Conservation (phyloP, 2,797 vertebrate species). For the Megaceryle alcyon region DNA sequence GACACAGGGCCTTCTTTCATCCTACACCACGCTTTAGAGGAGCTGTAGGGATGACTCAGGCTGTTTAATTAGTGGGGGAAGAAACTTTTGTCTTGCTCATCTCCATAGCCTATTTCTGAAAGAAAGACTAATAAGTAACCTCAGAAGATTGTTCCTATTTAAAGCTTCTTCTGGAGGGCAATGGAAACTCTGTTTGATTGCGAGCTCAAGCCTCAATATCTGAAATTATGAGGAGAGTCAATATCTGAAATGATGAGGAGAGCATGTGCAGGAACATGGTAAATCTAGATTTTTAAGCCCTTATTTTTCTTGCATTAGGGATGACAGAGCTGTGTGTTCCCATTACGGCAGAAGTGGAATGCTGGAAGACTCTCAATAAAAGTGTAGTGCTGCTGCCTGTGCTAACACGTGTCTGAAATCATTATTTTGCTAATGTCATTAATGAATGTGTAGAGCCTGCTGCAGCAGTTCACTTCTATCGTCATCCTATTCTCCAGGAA, state of each 20-base stretch:
- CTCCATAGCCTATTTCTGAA: neutral
- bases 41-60: neutral
- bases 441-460: constrained; percentile 51
- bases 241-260: neutral
- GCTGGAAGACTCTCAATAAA: neutral
- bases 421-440: constrained; percentile 37
- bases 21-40: fast-evolving
- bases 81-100: neutral
- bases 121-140: neutral
- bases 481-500: constrained; percentile 26
- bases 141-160: neutral
- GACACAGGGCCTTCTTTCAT: neutral
- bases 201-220: neutral
- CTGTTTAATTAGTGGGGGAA: fast-evolving
- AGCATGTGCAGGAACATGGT: neutral
- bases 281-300: constrained; percentile 28
- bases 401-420: neutral
- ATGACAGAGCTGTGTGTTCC: neutral
- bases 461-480: constrained; percentile 5
- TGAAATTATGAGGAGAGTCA: neutral
- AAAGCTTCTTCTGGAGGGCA: neutral
- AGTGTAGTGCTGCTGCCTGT: neutral
- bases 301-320: neutral
- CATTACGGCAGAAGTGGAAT: neutral
- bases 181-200: neutral